phyloP scores from a whole-genome alignment of 2,888 invertebrate species.

The Lycia hirtaria region DNA sequence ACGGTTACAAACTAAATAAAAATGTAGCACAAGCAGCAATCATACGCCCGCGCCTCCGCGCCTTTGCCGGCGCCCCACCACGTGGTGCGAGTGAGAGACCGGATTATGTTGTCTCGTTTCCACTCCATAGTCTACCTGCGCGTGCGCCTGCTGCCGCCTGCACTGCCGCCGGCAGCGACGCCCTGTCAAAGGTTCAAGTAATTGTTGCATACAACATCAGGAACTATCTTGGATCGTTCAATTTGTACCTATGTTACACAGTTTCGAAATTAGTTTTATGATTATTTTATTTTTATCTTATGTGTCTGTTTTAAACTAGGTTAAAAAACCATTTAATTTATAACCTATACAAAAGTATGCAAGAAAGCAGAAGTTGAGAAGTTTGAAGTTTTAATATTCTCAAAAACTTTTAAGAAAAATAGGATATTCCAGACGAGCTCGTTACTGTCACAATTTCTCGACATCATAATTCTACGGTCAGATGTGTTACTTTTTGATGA shows the following conservation, averaged over 20 bases:
- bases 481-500: no score
- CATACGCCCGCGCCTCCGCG: slow-evolving; percentile 73
- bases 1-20: slow-evolving; percentile 85
- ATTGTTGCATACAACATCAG: slow-evolving; percentile 67
- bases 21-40: slow-evolving; percentile 82
- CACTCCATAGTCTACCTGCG: slow-evolving; percentile 75
- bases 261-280: slow-evolving; percentile 37
- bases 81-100: slow-evolving; percentile 68
- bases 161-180: slow-evolving; percentile 73
- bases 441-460: no score
- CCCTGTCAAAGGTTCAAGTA: slow-evolving; percentile 81
- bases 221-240: slow-evolving; percentile 48
- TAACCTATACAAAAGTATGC: no score
- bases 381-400: no score
- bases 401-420: no score
- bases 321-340: no score
- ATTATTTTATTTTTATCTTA: slow-evolving; percentile 30
- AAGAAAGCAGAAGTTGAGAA: no score
- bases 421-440: no score
- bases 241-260: slow-evolving; percentile 44
- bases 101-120: slow-evolving; percentile 47
- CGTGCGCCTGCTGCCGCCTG: slow-evolving; percentile 75
- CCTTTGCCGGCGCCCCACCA: slow-evolving; percentile 69
- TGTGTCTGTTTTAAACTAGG: no score
- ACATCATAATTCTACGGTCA: no score